Evolutionary conservation across 2,113 vertebrate species (phyloP), one percentile per base, ranked within the genome.

Genomic region (Leptobrachium ailaonicum): DNA sequence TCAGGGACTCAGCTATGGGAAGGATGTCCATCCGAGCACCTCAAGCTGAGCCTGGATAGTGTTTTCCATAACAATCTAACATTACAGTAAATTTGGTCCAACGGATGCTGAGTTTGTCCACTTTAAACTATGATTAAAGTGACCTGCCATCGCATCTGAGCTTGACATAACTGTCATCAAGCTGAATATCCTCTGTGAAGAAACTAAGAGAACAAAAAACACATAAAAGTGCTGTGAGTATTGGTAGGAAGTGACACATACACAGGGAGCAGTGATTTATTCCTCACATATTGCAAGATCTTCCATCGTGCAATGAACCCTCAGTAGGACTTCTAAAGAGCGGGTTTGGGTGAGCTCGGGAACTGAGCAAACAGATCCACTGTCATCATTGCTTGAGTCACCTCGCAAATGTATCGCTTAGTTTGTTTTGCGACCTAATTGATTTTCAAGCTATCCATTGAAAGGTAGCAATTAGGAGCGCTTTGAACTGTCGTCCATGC

Each of bases 331-430:
- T 9, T 10, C 41, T 45, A 60, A 83, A 72, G 0, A 79, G 2
- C 14, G 79, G 66, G 2, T n/a, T 9, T 79, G 75, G 14, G 50
- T 80, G 68, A 77, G 7, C 32, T 50, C 4, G 10, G 8, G 63
- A 84, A 40, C 74, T 32, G 60, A 12, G 32, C 9, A 73, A 85
- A 43, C 75, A 14, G n/a, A 9, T 20, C 75, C n/a, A 0, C 3
- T 80, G 32, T 3, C 75, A 75, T 0, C 42, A 42, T 43, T 41
- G 6, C 66, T 42, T 7, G 62, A 82, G 44, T 50, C 3, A 75
- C 77, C 83, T 79, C 42, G 80, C n/a, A 75, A 6, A 71, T 11
- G 73, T 14, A 80, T 80, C 78, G 68, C 78, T 80, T 80, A 68
- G 78, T 73, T 80, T 80, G 71, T 73, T 80, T 80, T 80, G 71